Conservation (phyloP, 2,888 invertebrate genomes). For the Eustalomyia histrio region DNA sequence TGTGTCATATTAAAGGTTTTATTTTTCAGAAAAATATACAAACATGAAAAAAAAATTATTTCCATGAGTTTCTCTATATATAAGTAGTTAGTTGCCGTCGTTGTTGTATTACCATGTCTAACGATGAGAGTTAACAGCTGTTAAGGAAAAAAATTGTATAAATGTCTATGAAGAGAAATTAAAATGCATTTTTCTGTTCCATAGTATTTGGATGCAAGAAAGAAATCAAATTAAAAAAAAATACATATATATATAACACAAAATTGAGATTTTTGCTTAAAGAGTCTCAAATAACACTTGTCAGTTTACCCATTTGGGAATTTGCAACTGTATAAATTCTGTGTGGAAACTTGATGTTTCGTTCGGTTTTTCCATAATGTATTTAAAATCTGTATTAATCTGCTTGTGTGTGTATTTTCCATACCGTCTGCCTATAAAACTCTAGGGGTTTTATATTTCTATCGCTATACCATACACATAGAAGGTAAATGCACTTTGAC, state of each 20-base stretch:
- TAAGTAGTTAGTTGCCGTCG: background rate
- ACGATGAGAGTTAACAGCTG: conserved; percentile 64
- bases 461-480: background rate
- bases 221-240: conserved; percentile 10
- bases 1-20: conserved; percentile 62
- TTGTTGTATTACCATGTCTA: conserved; percentile 37
- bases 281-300: conserved; percentile 60
- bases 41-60: conserved; percentile 34
- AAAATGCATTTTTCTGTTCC: conserved; percentile 46
- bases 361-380: conserved; percentile 37
- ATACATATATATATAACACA: conserved; percentile 8
- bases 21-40: conserved; percentile 18
- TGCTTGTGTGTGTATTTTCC: conserved; percentile 28
- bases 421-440: background rate
- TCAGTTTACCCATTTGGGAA: conserved; percentile 52
- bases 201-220: background rate
- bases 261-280: conserved; percentile 48
- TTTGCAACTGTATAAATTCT: conserved; percentile 40
- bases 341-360: conserved; percentile 41
- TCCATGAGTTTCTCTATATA: background rate
- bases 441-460: background rate
- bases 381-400: conserved; percentile 61
- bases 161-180: conserved; percentile 53
- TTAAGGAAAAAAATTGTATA: conserved; percentile 38
- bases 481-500: conserved; percentile 60